Percentiles rank a stretch among this genome's conserved stretches.
These are phyloP conservation scores for Istiophorus platypterus DNA, from an alignment of 2,113 vertebrate species.

Conservation along the genomic window DNA sequence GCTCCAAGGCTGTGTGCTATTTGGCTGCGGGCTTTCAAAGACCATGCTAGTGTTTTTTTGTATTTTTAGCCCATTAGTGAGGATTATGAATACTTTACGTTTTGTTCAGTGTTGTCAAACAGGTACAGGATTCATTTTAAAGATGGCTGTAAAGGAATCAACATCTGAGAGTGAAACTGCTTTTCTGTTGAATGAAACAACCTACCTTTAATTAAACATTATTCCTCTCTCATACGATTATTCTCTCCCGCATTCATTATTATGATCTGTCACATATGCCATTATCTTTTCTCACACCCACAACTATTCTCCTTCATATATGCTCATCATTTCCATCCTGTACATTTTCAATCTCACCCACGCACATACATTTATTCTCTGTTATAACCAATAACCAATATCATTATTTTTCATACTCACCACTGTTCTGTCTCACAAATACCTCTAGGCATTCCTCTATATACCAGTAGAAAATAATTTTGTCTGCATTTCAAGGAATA, in stretches of 20 bases:
- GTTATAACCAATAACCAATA: slow-evolving; percentile 3
- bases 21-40: slow-evolving; percentile 40
- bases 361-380: neutral
- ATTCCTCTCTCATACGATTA: neutral
- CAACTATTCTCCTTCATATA: neutral
- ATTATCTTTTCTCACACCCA: neutral
- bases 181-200: neutral
- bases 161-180: neutral
- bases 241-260: neutral
- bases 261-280: neutral
- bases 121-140: neutral
- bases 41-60: slow-evolving; percentile 13
- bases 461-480: neutral
- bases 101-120: neutral
- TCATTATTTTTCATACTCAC: neutral
- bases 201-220: neutral
- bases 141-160: neutral
- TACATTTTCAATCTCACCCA: neutral
- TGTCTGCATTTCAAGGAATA: neutral
- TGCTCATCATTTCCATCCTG: slow-evolving; percentile 1
- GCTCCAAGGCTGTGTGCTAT: slow-evolving; percentile 18
- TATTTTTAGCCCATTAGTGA: slow-evolving; percentile 7
- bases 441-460: neutral
- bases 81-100: slow-evolving; percentile 6
- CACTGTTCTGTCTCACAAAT: neutral